Evolutionary conservation across 1,140 invertebrate genomes (phyloP).

Genomic region (Atopsyche davidsoni): DNA sequence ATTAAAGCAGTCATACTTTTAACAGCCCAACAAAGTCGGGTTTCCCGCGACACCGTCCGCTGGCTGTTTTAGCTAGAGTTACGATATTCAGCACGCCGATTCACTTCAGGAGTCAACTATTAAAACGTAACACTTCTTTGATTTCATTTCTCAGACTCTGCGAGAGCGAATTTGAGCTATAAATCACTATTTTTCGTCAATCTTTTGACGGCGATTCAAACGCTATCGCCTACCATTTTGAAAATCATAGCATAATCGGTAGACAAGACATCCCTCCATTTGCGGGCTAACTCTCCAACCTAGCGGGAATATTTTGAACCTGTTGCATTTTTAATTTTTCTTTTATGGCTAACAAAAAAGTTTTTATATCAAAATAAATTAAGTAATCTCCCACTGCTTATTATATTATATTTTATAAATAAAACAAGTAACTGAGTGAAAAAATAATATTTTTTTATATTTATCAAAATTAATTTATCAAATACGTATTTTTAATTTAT

Average conservation of each 20-base stretch:
- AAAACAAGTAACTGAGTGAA: too few species aligned
- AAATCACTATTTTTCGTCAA: slow-evolving; percentile 3
- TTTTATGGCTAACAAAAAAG: slow-evolving; percentile 1
- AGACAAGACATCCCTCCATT: slow-evolving; percentile 12
- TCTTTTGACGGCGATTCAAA: slow-evolving; percentile 26
- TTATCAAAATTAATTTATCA: too few species aligned
- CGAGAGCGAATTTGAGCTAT: slow-evolving; percentile 6
- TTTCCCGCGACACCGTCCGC: slow-evolving; percentile 19
- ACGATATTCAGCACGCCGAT: slow-evolving; percentile 12
- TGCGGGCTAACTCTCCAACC: neutral
- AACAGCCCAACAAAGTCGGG: slow-evolving; percentile 17
- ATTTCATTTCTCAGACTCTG: slow-evolving; percentile 11
- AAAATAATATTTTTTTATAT: too few species aligned
- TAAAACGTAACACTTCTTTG: slow-evolving; percentile 4
- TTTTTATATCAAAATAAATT: too few species aligned
- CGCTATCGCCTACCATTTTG: slow-evolving; percentile 22
- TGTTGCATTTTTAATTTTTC: neutral
- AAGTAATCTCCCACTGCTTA: too few species aligned
- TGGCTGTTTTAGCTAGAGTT: slow-evolving; percentile 8
- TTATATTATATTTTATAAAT: too few species aligned
- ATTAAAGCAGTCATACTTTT: slow-evolving; percentile 18
- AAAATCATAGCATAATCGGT: slow-evolving; percentile 23
- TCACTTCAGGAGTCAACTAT: slow-evolving; percentile 8
- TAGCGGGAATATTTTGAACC: slow-evolving; percentile 3
- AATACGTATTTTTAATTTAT: too few species aligned